Percentiles rank a stretch among this genome's conserved stretches.
phyloP scores from a whole-genome alignment of 2,888 invertebrate genomes.

The Polyommatus icarus region DNA sequence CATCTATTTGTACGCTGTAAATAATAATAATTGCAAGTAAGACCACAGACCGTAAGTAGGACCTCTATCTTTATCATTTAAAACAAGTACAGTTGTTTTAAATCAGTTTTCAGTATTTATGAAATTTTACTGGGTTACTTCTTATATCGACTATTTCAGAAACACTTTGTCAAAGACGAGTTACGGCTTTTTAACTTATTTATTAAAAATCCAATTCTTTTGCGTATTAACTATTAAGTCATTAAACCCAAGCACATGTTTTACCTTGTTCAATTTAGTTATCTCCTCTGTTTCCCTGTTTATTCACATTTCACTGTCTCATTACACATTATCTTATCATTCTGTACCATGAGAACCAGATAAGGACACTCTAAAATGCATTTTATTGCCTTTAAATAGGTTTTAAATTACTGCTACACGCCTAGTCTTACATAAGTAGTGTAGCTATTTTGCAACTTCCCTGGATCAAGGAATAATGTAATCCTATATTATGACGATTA shows the following conservation, averaged over 20 bases:
- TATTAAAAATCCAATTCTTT: too few species aligned
- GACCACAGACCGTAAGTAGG: too few species aligned
- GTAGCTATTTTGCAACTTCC: conserved; percentile 15
- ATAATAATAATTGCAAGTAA: too few species aligned
- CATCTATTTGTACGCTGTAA: too few species aligned
- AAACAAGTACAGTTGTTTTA: too few species aligned
- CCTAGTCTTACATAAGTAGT: not conserved
- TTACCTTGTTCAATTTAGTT: not conserved
- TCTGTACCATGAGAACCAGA: conserved; percentile 18
- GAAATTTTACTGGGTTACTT: too few species aligned
- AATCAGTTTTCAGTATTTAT: too few species aligned
- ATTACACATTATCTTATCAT: conserved; percentile 19
- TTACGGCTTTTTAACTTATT: too few species aligned
- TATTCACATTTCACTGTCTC: conserved; percentile 20
- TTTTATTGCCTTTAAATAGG: conserved; percentile 6
- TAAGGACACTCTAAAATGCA: conserved; percentile 21
- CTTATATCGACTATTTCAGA: too few species aligned
- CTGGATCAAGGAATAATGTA: not conserved
- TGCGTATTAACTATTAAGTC: too few species aligned
- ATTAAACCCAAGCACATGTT: not conserved
- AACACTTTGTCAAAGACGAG: too few species aligned
- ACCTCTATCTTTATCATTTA: too few species aligned
- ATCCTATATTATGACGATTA: not conserved
- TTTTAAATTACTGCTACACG: not conserved
- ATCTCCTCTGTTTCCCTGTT: not conserved